Conservation (phyloP, 2,113 vertebrate genomes). For the Toxotes jaculatrix region DNA sequence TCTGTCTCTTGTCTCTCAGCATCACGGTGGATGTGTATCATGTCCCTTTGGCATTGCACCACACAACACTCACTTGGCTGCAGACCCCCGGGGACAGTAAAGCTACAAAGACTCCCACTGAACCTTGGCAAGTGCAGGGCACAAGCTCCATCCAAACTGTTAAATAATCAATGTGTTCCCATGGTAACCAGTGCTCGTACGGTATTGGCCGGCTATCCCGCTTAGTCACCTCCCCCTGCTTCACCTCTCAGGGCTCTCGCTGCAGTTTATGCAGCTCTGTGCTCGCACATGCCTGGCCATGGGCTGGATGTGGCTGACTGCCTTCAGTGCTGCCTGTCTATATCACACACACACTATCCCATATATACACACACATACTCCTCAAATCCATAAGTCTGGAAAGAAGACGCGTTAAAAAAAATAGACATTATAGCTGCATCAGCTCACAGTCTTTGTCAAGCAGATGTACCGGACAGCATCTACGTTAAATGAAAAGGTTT, state of each 20-base stretch:
- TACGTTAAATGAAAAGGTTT: not conserved
- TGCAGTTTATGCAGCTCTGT: conserved; percentile 66
- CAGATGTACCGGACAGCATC: not conserved
- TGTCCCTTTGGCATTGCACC: conserved; percentile 54
- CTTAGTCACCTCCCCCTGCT: conserved; percentile 64
- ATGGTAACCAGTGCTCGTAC: conserved; percentile 75
- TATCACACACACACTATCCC: conserved; percentile 1
- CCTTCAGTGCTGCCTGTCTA: conserved; percentile 31
- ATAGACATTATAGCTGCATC: too few species aligned
- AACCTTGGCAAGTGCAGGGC: conserved; percentile 74
- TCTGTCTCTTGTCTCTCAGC: conserved; percentile 66
- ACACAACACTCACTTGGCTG: conserved; percentile 66
- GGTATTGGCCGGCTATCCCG: conserved; percentile 61
- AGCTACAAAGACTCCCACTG: conserved; percentile 76
- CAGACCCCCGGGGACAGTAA: conserved; percentile 69
- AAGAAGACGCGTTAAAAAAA: too few species aligned
- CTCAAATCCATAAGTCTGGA: not conserved
- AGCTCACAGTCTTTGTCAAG: not conserved
- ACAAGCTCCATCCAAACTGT: conserved; percentile 77
- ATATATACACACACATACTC: conserved; percentile 2
- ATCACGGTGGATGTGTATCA: conserved; percentile 55
- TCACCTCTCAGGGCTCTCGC: conserved; percentile 68
- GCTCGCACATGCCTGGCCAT: conserved; percentile 56
- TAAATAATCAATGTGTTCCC: conserved; percentile 88
- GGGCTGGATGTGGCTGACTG: conserved; percentile 59